Conservation (phyloP, 2,113 vertebrate species). For the Vidua macroura region DNA sequence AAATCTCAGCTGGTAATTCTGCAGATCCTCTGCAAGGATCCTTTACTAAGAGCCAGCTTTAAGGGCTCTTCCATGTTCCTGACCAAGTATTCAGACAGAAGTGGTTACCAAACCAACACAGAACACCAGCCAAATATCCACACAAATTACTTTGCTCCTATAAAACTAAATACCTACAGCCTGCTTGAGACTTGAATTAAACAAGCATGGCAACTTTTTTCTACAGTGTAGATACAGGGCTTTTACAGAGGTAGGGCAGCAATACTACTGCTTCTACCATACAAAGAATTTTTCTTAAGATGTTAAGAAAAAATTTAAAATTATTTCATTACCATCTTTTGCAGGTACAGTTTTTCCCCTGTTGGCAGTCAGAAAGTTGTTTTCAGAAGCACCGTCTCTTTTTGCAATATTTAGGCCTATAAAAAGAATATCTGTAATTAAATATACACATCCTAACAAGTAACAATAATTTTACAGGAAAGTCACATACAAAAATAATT, state of each 20-base stretch:
- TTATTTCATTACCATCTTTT: conserved; percentile 68
- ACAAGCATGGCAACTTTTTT: not conserved
- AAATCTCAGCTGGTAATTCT: not conserved
- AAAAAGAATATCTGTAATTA: not conserved
- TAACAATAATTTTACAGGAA: not conserved
- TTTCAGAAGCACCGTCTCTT: conserved; percentile 60
- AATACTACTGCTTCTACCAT: not conserved
- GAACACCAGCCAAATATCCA: not conserved
- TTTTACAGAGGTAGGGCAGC: not conserved
- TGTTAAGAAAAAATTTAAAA: not conserved
- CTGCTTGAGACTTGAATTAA: not conserved
- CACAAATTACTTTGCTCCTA: not conserved
- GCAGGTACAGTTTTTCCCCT: conserved; percentile 44
- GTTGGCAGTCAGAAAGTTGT: conserved; percentile 36
- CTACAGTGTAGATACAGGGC: not conserved
- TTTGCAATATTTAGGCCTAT: conserved; percentile 69
- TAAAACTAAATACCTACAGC: not conserved
- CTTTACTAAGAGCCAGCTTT: not conserved
- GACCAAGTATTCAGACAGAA: not conserved
- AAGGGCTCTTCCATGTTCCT: not conserved
- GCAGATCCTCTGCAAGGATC: not conserved
- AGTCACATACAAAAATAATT: not conserved
- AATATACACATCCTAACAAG: not conserved
- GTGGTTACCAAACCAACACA: not conserved
- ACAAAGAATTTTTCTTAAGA: not conserved